Base-by-base conservation (phyloP, 2,113 vertebrate genomes). In the Leptosomus discolor region DNA sequence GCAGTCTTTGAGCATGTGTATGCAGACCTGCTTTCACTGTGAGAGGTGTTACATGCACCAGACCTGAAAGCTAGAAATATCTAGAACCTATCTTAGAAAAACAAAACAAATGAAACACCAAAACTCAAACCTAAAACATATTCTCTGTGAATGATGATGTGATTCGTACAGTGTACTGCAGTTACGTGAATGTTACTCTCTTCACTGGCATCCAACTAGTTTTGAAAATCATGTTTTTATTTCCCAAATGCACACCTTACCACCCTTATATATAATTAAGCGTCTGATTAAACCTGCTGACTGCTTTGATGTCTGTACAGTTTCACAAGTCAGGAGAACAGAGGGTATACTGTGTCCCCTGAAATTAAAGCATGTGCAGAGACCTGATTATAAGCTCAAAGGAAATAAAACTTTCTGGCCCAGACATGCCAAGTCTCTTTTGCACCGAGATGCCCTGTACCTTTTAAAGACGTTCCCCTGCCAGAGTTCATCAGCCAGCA, bases 221-320 rank as follows among this genome's bases (percentile, higher is more conserved):
- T 87, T 85, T 88, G 78, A 76, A 90, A 94, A 92, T n/a, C 7
- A 0, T 71, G 48, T 3, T 83, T 95, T 94, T 77, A 84, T 92
- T 96, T 96, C 86, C 92, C 80, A 61, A 77, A 94, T 36, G 88
- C 93, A 94, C 81, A 86, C 79, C 60, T 96, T 37, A 19, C 68
- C 93, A 36, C 54, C 37, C 80, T 84, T 41, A 41, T 17, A 45
- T 86, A 13, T 96, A 89, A 91, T 95, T 97, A 97, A 81, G n/a
- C 30, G 63, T 84, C 58, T 97, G 95, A 95, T 96, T 91, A 96
- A 92, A 60, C 92, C 73, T 65, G 24, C 63, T 65, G 58, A 6
- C 83, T 96, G 58, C 94, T 97, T 96, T 97, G 94, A 91, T 96
- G 94, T 94, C 93, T 92, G 67, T 30, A 43, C 22, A 24, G 58